These are phyloP conservation scores for Cotesia glomerata DNA, from an alignment of 1,140 invertebrate genomes.

Conservation along the genomic window DNA sequence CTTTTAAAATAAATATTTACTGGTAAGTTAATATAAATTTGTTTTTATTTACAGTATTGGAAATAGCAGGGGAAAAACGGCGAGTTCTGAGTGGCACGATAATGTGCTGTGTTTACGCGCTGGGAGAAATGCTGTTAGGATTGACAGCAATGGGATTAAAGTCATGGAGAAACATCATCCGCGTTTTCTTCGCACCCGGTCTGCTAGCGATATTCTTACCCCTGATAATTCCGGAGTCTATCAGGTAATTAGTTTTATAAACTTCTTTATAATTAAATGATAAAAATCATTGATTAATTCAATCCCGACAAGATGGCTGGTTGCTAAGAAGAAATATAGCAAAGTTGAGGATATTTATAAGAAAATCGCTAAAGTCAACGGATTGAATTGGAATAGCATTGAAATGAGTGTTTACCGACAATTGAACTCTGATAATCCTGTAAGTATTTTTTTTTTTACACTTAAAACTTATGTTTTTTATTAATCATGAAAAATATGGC, in stretches of 20 bases:
- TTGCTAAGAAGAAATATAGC: conserved; percentile 72
- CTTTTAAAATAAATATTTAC: too few species aligned
- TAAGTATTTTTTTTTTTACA: not conserved
- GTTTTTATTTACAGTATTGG: conserved; percentile 70
- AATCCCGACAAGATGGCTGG: conserved; percentile 68
- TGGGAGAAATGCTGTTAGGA: conserved; percentile 74
- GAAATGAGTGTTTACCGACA: conserved; percentile 58
- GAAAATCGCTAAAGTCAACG: conserved; percentile 74
- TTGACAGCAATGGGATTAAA: conserved; percentile 71
- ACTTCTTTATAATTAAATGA: not conserved
- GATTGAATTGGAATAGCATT: conserved; percentile 65
- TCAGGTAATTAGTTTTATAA: conserved; percentile 50
- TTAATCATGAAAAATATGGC: not conserved
- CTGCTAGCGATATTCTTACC: conserved; percentile 69
- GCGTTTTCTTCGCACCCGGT: conserved; percentile 71
- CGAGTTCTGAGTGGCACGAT: conserved; percentile 77
- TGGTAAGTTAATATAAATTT: too few species aligned
- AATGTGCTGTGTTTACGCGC: conserved; percentile 73
- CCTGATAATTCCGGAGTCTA: conserved; percentile 69
- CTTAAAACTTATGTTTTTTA: too few species aligned
- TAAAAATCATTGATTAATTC: too few species aligned
- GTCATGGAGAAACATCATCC: conserved; percentile 74
- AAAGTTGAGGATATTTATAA: conserved; percentile 68
- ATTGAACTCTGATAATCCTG: conserved; percentile 38
- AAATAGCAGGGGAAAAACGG: conserved; percentile 76